Conservation (phyloP, 1,140 invertebrate species). For the Brachionus manjavacas region DNA sequence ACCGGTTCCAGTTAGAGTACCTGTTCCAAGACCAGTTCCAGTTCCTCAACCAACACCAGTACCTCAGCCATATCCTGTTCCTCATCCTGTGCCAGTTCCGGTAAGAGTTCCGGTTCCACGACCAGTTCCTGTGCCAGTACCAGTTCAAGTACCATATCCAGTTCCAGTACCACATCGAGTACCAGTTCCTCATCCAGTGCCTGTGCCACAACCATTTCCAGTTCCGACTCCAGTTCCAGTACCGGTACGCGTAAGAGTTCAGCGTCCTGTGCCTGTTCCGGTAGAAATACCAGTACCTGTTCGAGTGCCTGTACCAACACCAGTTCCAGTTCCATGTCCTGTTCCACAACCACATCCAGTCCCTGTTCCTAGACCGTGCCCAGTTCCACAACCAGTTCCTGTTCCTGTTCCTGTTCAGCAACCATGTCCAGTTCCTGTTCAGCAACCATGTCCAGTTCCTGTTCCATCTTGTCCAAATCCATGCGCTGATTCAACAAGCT, state of each 20-base stretch:
- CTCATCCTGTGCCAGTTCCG: neutral
- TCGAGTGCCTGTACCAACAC: neutral
- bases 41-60: neutral
- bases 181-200: neutral
- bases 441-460: neutral
- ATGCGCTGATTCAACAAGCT: conserved; percentile 4
- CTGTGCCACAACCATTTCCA: neutral
- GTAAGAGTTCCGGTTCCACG: neutral
- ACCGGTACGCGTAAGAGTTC: neutral
- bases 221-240: neutral
- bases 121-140: neutral
- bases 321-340: neutral
- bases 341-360: neutral
- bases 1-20: neutral
- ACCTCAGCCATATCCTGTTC: neutral
- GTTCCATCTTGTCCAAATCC: neutral
- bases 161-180: neutral
- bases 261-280: neutral
- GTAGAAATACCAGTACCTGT: neutral
- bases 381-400: neutral
- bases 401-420: neutral
- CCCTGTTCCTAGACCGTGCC: neutral
- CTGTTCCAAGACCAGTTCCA: neutral
- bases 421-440: neutral
- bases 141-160: neutral